These are phyloP conservation scores for Pitangus sulphuratus DNA, from an alignment of 2,797 vertebrate species.

Conservation along the genomic window DNA sequence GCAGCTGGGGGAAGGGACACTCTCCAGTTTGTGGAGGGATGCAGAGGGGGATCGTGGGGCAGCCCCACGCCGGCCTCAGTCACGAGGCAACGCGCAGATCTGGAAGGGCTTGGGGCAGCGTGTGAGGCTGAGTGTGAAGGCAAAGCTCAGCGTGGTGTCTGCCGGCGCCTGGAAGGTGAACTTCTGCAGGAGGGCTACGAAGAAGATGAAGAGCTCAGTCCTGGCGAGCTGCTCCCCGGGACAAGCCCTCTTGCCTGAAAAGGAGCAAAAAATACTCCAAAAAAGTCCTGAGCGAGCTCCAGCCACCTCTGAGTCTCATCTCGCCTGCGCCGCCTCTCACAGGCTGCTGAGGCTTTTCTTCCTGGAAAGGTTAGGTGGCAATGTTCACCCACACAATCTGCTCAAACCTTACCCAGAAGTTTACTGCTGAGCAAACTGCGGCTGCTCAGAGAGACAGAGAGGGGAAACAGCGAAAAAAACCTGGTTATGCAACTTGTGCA, in stretches of 20 bases:
- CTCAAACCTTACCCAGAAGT: constrained; percentile 28
- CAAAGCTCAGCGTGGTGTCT: constrained; percentile 60
- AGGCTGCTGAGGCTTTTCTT: constrained; percentile 54
- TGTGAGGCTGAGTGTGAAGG: constrained; percentile 78
- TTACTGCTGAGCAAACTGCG: not conserved
- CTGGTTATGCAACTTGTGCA: not conserved
- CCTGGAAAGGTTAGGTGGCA: constrained; percentile 65
- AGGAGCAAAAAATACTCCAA: not conserved
- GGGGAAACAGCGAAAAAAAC: not conserved
- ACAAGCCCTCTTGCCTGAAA: constrained; percentile 84
- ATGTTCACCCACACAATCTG: constrained; percentile 66
- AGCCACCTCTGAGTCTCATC: not conserved
- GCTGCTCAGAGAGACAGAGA: not conserved
- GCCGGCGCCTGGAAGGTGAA: constrained; percentile 79
- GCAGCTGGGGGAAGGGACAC: accelerated
- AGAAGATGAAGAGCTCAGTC: constrained; percentile 77
- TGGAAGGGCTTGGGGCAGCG: constrained; percentile 79
- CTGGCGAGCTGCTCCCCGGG: constrained; percentile 74
- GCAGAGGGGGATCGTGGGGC: accelerated
- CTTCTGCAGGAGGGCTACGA: constrained; percentile 81
- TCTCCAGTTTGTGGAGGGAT: accelerated
- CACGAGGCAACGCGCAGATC: constrained; percentile 69
- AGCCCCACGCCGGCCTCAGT: not conserved
- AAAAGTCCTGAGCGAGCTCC: accelerated
- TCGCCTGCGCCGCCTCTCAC: accelerated